Evolutionary conservation across 1,140 invertebrate genomes (phyloP), one percentile per base, ranked within the genome.

Genomic region (Brachionus rotundiformis): DNA sequence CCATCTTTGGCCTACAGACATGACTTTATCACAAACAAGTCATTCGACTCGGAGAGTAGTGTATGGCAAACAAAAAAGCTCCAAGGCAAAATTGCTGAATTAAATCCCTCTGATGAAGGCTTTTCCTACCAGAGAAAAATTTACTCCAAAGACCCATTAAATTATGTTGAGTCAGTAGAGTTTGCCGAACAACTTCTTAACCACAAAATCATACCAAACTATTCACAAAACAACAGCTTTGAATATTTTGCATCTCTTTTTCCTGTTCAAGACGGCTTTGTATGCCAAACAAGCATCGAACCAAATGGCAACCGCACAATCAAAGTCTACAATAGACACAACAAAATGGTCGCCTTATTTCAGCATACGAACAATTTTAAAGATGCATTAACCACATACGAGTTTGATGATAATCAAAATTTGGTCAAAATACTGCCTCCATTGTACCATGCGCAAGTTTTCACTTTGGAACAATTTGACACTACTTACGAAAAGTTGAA

Each of bases 171-270:
- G 68, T 41, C 68, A 6, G 25, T 73, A 23, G 68, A 73, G 6
- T 73, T 73, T 41, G 39, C 33, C 44, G 68, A 73, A 41, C 16
- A 73, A 33, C 16, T 68, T 11, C 25, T 68, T 27, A 41, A 8
- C 10, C 33, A 19, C 2, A 73, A 73, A 3, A 25, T 16, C 23
- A 10, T 2, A 23, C 68, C 33, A 31, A 63, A 5, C 7, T 41
- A 1, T 7, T 41, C 68, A 2, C 59, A 11, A 11, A 63, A 63
- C 59, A 31, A 68, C 8, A 73, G 33, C 44, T 73, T 73, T 16
- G 68, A 73, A 41, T 73, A 73, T 73, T 73, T 73, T 41, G 68
- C n/a, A 25, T 41, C 0, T 27, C 68, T 73, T 25, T 73, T 73
- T 27, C 68, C 36, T 16, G 19, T 41, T 27, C n/a, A 73, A 11